These are phyloP conservation scores for Odontocolon sp. DNA, from an alignment of 2,888 invertebrate species.

Conservation along the genomic window DNA sequence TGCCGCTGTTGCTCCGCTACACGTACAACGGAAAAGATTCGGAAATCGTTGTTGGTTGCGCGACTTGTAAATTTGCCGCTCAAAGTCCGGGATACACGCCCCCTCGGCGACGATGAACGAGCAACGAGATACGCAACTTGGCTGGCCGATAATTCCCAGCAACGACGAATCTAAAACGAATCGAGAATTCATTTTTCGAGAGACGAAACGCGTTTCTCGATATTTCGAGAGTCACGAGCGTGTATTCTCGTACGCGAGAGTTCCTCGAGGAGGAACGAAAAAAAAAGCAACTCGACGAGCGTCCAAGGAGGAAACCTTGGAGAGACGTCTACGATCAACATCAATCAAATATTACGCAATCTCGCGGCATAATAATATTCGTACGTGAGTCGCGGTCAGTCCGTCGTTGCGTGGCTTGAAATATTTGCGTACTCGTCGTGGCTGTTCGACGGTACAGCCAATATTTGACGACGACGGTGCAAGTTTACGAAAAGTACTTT, in stretches of 20 bases:
- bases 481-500: too few relatives aligned
- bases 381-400: constrained; percentile 1
- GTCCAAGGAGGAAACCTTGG: constrained; percentile 45
- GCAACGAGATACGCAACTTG: background rate
- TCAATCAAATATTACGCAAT: constrained; percentile 58
- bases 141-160: too few relatives aligned
- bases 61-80: too few relatives aligned
- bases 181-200: too few relatives aligned
- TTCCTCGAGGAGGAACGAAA: background rate
- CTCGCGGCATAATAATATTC: constrained; percentile 14
- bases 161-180: too few relatives aligned
- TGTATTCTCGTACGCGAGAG: too few relatives aligned
- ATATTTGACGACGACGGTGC: too few relatives aligned
- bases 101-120: background rate
- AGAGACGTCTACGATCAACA: constrained; percentile 41
- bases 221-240: too few relatives aligned
- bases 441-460: too few relatives aligned
- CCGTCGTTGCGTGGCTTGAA: constrained; percentile 13
- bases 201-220: too few relatives aligned
- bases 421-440: constrained; percentile 45
- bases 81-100: constrained; percentile 19
- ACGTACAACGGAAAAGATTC: background rate
- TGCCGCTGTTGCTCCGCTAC: too few relatives aligned
- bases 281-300: constrained; percentile 23
- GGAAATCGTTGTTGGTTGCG: too few relatives aligned